Evolutionary conservation across 2,797 vertebrate species (phyloP).

Genomic region (Tokudaia tokunoshimensis): DNA sequence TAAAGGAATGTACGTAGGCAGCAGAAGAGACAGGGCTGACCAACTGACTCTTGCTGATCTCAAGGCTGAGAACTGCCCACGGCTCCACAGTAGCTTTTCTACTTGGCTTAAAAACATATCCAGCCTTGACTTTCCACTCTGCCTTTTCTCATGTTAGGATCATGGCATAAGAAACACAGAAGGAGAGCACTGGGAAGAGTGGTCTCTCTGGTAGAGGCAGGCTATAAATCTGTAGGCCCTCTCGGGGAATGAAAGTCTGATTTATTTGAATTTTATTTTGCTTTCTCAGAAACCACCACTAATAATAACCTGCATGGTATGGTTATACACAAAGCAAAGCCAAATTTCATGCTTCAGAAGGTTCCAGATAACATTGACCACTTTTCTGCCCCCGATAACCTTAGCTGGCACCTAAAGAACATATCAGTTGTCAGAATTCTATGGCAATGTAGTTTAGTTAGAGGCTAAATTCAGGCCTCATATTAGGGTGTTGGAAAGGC

Average conservation of each 20-base stretch:
- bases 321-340: background rate
- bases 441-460: background rate
- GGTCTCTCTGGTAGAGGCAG: background rate
- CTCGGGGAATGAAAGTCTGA: slow-evolving; percentile 13
- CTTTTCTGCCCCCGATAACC: background rate
- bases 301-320: background rate
- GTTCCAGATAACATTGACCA: background rate
- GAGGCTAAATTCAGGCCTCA: slow-evolving; percentile 2
- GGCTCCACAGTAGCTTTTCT: background rate
- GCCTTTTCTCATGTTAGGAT: background rate
- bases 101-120: background rate
- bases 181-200: background rate
- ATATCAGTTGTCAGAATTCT: background rate
- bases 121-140: background rate
- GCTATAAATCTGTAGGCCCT: background rate
- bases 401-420: background rate
- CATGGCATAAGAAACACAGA: background rate
- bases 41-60: background rate
- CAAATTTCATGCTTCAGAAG: slow-evolving; percentile 28
- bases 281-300: background rate
- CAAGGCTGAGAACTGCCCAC: background rate
- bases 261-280: slow-evolving; percentile 30
- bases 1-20: background rate
- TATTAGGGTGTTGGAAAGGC: background rate
- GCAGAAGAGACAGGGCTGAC: background rate